Evolutionary conservation across 1,140 invertebrate genomes (phyloP), one percentile per base, ranked within the genome.

Genomic region (Batillaria attramentaria): DNA sequence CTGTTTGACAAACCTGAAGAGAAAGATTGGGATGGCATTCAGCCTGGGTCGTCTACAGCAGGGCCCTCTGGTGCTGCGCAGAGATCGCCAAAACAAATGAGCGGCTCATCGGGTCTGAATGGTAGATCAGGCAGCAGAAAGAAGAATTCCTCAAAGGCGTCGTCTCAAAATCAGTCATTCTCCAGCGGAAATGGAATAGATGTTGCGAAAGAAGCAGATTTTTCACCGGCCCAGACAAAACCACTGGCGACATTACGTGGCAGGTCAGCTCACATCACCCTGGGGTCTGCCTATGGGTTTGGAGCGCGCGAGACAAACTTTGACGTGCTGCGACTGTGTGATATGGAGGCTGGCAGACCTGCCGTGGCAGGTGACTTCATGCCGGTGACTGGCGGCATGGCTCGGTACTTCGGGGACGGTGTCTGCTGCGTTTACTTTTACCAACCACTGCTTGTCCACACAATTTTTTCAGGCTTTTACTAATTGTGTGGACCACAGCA

Each of bases 241-340:
- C 68, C 68, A 28, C 8, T 70, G 68, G 68, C 68, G 20, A 70
- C 28, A 39, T 8, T 5, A 13, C 39, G 24, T 13, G 79, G 81
- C 10, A 81, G 83, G 28, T 79, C 78, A 62, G 84, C 84, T 62
- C 86, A 87, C 74, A 79, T 86, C n/a, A 86, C 86, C 35, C 46
- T 86, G 24, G 81, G 72, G 54, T 83, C 79, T 41, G 81, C 82
- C 5, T 42, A 72, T 31, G 82, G 82, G 33, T 33, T 83, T 1
- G 57, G 66, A 24, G 68, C 84, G n/a, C 68, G 68, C 20, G 72
- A 83, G 66, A 82, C 81, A 1, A 84, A 81, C 68, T 74, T 76
- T 50, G 86, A 86, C 66, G 31, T 85, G 46, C 50, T 87, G 18
- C 79, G 82, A 18, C 76, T 83, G 39, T 81, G 83, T 68, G 79